Evolutionary conservation across 1,140 invertebrate species (phyloP), one percentile per base, ranked within the genome.

Genomic region (Zaprionus inermis): DNA sequence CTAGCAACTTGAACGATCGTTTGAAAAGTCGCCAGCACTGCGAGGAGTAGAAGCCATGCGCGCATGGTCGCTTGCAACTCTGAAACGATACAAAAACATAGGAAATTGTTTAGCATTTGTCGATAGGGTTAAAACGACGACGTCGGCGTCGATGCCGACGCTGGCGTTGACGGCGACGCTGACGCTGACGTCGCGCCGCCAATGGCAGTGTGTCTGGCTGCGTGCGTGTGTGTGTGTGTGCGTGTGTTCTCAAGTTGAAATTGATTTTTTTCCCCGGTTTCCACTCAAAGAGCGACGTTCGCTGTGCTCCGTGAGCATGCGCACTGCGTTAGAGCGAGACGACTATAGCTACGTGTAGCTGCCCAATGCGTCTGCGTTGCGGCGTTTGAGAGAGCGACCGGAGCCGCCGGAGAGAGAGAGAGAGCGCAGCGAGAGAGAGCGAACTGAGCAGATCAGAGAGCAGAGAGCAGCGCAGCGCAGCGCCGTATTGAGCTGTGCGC

Each of bases 1-100:
- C 92, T 91, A 91, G 91, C 91, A 89, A 92, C 90, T 91, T 86
- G 84, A 80, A 90, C 81, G 76, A 92, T 90, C 78, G 85, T 76
- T 91, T 81, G 81, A 88, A 92, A 91, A 81, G 92, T 93, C 92
- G 92, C 92, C 91, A 92, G 92, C 92, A 93, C 91, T 90, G 88
- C 83, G 79, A 93, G 91, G 82, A 93, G 89, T 93, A 93, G 91
- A 92, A 93, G 88, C 92, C 93, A 91, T 86, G 90, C 92, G 79
- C 92, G 92, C 93, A 93, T 93, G 91, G 91, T 93, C 92, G 92
- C 79, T 93, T 92, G 93, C 92, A 92, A 93, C 93, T 93, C 93
- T 93, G 91, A 64, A 93, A 93, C 70, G 85, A 91, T 83, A 92
- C 76, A 92, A 88, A 86, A 91, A 78, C 76, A 86, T 79, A 67